phyloP scores from a whole-genome alignment of 2,113 vertebrate species.

The Oreocharis arfaki region DNA sequence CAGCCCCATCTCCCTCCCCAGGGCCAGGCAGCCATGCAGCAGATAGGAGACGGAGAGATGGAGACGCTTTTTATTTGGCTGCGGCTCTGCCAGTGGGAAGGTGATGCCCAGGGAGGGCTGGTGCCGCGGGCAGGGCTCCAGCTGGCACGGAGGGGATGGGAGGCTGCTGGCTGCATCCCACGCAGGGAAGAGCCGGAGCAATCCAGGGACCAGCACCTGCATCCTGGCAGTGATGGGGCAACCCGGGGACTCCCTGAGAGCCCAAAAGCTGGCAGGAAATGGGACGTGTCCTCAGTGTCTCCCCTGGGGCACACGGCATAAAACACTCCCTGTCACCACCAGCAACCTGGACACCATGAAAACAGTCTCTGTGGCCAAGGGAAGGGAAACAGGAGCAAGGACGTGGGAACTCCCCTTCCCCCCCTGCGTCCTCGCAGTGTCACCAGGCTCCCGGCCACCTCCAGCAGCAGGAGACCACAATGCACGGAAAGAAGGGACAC shows the following conservation, averaged over 20 bases:
- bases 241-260: neutral
- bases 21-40: fast-evolving
- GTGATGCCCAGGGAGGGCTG: conserved; percentile 1
- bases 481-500: fast-evolving
- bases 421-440: fast-evolving
- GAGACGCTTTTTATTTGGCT: neutral
- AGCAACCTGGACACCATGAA: fast-evolving
- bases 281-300: fast-evolving
- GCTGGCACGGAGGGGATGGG: neutral
- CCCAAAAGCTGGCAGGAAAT: neutral
- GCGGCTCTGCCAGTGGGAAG: fast-evolving
- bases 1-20: neutral
- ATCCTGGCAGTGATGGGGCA: neutral
- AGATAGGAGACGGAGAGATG: neutral
- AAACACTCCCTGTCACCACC: neutral
- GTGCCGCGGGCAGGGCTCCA: neutral
- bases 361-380: neutral
- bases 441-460: neutral
- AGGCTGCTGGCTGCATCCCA: neutral
- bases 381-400: neutral
- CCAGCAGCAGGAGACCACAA: neutral
- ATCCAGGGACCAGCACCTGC: neutral
- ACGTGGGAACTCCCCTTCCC: neutral
- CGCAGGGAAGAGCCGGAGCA: fast-evolving
- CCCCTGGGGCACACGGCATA: fast-evolving